These are phyloP conservation scores for Tenthredo amoena DNA, from an alignment of 2,888 invertebrate genomes.

Conservation along the genomic window DNA sequence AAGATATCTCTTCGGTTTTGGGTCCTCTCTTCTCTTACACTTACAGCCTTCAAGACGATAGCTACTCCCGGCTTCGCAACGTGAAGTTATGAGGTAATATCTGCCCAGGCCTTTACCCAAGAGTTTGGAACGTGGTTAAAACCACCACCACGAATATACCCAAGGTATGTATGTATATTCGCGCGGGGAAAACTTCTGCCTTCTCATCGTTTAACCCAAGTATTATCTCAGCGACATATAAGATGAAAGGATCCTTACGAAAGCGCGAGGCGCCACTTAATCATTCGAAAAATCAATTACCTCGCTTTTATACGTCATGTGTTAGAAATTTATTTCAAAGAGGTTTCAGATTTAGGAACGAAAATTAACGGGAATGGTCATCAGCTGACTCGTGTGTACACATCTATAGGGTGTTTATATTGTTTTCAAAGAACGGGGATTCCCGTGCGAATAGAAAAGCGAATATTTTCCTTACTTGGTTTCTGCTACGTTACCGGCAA, in stretches of 20 bases:
- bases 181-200: not conserved
- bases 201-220: not conserved
- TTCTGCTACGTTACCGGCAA: constrained; percentile 59
- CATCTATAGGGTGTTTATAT: not conserved
- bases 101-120: constrained; percentile 40
- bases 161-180: not conserved
- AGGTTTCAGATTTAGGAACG: not conserved
- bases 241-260: not conserved
- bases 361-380: not conserved
- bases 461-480: constrained; percentile 72
- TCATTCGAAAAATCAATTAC: constrained; percentile 12
- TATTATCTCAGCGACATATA: not conserved
- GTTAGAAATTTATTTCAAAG: not conserved
- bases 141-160: constrained; percentile 3
- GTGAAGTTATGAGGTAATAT: constrained; percentile 50
- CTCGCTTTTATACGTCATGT: not conserved
- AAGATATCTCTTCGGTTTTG: not conserved
- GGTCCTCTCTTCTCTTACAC: not conserved
- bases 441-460: constrained; percentile 66
- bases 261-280: not conserved
- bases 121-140: constrained; percentile 39
- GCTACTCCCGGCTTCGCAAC: constrained; percentile 17
- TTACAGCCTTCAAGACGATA: constrained; percentile 4
- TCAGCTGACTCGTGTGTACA: not conserved
- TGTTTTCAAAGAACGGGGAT: not conserved